Percentiles rank a stretch among this genome's conserved stretches.
Evolutionary conservation across 1,140 invertebrate genomes (phyloP).

Genomic region (Drosophila funebris): DNA sequence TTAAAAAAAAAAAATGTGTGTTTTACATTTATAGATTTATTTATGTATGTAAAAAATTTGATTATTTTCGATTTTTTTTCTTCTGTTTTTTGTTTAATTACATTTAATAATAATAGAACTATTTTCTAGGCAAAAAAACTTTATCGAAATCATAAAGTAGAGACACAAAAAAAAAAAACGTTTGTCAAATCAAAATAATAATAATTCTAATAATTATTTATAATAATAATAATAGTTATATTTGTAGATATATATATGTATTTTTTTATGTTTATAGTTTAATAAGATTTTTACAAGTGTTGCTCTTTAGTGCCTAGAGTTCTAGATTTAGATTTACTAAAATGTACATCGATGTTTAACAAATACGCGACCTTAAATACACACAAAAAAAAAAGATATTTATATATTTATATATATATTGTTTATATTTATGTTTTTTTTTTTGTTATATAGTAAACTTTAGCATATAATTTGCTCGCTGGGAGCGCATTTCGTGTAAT

Average conservation of each 20-base stretch:
- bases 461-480: slow-evolving; percentile 55
- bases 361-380: slow-evolving; percentile 44
- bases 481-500: slow-evolving; percentile 32
- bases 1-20: slow-evolving; percentile 72
- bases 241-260: slow-evolving; percentile 23
- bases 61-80: slow-evolving; percentile 65
- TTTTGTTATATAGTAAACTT: slow-evolving; percentile 39
- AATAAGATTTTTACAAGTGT: slow-evolving; percentile 53
- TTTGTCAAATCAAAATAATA: slow-evolving; percentile 16
- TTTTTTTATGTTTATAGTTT: slow-evolving; percentile 15
- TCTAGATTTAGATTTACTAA: slow-evolving; percentile 52
- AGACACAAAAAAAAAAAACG: slow-evolving; percentile 36
- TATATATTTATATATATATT: slow-evolving; percentile 18
- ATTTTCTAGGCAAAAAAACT: slow-evolving; percentile 68
- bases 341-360: slow-evolving; percentile 55
- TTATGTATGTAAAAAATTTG: slow-evolving; percentile 81
- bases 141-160: slow-evolving; percentile 31
- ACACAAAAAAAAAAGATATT: slow-evolving; percentile 37
- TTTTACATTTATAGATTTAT: slow-evolving; percentile 76
- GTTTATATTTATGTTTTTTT: slow-evolving; percentile 10
- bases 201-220: slow-evolving; percentile 36
- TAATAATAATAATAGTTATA: slow-evolving; percentile 19
- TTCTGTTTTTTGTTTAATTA: slow-evolving; percentile 63
- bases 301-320: slow-evolving; percentile 46
- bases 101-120: slow-evolving; percentile 73